These are phyloP conservation scores for Amphiprion ocellaris DNA, from an alignment of 2,113 vertebrate genomes.

Conservation along the genomic window DNA sequence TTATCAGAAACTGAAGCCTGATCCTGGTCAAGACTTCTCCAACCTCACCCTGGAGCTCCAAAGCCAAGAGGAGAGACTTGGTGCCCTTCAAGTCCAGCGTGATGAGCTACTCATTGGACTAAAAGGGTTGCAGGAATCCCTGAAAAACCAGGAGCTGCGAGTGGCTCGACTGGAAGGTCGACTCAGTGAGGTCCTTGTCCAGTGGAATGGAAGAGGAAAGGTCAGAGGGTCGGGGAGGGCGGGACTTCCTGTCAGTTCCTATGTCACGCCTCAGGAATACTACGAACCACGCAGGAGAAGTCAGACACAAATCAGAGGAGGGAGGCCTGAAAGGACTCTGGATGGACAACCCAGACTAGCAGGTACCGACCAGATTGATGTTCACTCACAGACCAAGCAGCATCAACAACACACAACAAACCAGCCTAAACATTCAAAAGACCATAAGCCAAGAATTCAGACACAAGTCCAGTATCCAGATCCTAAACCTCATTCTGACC, in stretches of 20 bases:
- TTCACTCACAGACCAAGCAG: not conserved
- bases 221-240: not conserved
- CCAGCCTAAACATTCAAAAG: constrained; percentile 36
- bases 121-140: constrained; percentile 25
- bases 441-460: not conserved
- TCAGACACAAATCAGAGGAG: constrained; percentile 25
- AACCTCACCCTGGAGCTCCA: constrained; percentile 70
- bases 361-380: not conserved
- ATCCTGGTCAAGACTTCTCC: constrained; percentile 16
- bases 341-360: constrained; percentile 11
- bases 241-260: not conserved
- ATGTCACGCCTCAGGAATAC: constrained; percentile 21
- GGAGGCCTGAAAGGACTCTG: constrained; percentile 38
- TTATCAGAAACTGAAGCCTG: constrained; percentile 59
- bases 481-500: no score
- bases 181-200: not conserved
- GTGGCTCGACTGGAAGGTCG: constrained; percentile 64
- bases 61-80: constrained; percentile 61
- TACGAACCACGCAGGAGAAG: constrained; percentile 4
- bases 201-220: not conserved
- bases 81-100: constrained; percentile 62
- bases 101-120: constrained; percentile 66
- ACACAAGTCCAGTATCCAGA: not conserved
- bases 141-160: constrained; percentile 61
- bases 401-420: constrained; percentile 18